Percentiles rank a stretch among this genome's conserved stretches.
These are phyloP conservation scores for Prunella fulvescens DNA, from an alignment of 2,113 vertebrate species.

Conservation along the genomic window DNA sequence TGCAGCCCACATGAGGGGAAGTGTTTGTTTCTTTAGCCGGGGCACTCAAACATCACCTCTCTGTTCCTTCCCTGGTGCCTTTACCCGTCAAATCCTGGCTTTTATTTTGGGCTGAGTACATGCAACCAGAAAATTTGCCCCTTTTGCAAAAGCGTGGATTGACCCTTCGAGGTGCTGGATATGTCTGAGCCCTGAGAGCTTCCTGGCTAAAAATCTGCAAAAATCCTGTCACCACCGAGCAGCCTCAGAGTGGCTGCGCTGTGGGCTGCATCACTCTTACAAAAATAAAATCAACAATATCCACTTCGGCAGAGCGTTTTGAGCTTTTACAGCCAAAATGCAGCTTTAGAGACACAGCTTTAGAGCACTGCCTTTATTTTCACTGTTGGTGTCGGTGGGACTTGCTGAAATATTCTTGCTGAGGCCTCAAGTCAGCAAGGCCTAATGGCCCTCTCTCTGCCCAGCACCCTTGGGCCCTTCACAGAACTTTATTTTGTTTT, in stretches of 20 bases:
- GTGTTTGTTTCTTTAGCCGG: background rate
- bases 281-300: background rate
- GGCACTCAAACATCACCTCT: background rate
- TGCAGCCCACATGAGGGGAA: background rate
- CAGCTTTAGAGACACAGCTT: background rate
- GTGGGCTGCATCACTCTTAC: background rate
- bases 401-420: background rate
- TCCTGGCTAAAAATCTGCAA: background rate
- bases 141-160: background rate
- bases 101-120: background rate
- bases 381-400: background rate
- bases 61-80: background rate
- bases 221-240: no score
- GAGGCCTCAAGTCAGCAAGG: background rate
- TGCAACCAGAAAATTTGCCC: background rate
- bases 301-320: background rate
- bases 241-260: background rate
- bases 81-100: background rate
- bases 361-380: background rate
- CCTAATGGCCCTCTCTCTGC: background rate
- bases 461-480: background rate
- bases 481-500: background rate
- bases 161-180: background rate
- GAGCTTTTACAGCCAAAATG: background rate
- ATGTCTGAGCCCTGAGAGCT: background rate